Conservation (phyloP, 2,113 vertebrate genomes). For the Pterocles burchelli region DNA sequence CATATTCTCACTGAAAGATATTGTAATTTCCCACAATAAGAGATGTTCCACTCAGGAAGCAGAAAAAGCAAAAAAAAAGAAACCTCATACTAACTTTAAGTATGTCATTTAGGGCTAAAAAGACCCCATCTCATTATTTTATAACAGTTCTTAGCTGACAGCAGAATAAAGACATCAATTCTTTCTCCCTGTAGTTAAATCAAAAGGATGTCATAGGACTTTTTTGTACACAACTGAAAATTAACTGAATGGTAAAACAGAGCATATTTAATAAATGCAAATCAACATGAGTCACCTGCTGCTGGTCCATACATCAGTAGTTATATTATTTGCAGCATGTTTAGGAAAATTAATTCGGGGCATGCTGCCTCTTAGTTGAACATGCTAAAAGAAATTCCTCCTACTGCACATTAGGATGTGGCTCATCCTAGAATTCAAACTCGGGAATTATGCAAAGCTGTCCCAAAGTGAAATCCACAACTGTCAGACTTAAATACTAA, state of each 20-base stretch:
- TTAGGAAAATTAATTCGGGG: background rate
- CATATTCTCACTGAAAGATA: background rate
- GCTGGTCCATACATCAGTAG: background rate
- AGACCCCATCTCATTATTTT: background rate
- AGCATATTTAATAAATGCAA: background rate
- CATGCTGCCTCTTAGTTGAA: background rate
- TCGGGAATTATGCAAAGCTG: conserved; percentile 12
- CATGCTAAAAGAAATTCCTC: background rate
- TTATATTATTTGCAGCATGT: background rate
- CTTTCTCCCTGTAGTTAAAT: background rate
- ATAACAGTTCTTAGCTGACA: background rate
- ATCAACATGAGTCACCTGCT: background rate
- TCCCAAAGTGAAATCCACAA: background rate
- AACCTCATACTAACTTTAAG: background rate
- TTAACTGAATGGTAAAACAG: background rate
- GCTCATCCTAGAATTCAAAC: background rate
- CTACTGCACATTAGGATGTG: background rate
- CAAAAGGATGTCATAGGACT: background rate
- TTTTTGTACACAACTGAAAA: background rate
- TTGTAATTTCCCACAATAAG: background rate
- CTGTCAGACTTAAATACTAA: background rate
- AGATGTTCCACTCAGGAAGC: background rate
- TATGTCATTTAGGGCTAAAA: background rate
- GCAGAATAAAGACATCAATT: background rate
- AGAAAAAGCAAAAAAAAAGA: background rate